Conservation (phyloP, 2,888 invertebrate genomes). For the Sesia apiformis region DNA sequence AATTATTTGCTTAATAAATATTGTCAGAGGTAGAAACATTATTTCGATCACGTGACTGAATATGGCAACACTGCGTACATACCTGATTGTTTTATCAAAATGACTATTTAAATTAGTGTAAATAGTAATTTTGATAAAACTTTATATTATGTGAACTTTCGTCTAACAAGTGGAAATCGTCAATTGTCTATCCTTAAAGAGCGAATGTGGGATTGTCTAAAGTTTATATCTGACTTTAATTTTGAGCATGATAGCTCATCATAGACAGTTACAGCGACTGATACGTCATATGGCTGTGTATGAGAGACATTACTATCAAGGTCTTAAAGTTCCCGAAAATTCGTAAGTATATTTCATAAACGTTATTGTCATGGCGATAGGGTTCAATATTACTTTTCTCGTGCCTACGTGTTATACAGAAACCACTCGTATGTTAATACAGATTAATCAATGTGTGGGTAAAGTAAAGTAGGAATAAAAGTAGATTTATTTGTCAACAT, state of each 20-base stretch:
- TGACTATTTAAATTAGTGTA: not conserved
- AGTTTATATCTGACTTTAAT: not conserved
- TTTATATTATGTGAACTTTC: not conserved
- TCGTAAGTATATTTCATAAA: no score
- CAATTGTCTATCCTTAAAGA: not conserved
- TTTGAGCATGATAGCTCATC: no score
- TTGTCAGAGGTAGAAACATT: no score
- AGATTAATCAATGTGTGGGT: no score
- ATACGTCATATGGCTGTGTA: slow-evolving; percentile 3
- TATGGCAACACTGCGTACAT: no score
- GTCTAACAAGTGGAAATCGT: not conserved
- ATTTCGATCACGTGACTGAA: not conserved
- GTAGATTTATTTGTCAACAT: no score
- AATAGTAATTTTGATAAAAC: not conserved
- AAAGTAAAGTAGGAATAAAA: no score
- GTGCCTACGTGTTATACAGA: no score
- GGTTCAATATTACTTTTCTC: no score
- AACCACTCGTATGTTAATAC: no score
- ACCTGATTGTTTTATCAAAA: not conserved
- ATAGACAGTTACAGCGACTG: not conserved
- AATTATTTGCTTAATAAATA: not conserved
- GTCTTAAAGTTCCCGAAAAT: not conserved
- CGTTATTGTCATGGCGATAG: no score
- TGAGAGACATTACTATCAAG: slow-evolving; percentile 1
- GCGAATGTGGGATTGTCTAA: not conserved